Conservation (phyloP, 2,113 vertebrate genomes). For the Lepisosteus osseus region DNA sequence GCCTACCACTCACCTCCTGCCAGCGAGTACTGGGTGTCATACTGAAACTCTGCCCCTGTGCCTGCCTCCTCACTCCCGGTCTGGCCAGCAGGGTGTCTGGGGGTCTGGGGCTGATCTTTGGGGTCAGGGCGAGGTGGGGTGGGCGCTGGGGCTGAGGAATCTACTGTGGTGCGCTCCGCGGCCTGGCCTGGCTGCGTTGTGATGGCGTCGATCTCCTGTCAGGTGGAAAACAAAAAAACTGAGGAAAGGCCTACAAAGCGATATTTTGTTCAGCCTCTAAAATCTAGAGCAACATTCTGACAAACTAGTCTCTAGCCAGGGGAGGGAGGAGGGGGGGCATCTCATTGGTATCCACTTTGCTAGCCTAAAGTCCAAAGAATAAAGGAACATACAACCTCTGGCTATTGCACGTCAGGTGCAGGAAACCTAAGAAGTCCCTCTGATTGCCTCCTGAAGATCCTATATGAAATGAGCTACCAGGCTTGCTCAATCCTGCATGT, state of each 20-base stretch:
- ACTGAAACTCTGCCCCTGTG: constrained; percentile 73
- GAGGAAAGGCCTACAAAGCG: background rate
- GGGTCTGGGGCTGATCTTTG: constrained; percentile 50
- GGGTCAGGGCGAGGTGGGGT: constrained; percentile 78
- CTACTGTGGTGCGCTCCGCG: constrained; percentile 52
- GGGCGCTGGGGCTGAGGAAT: constrained; percentile 49
- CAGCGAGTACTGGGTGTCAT: constrained; percentile 90
- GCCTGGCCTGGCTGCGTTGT: constrained; percentile 75
- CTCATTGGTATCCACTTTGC: no score
- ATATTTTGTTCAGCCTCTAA: background rate
- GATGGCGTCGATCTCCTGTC: constrained; percentile 94
- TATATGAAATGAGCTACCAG: no score
- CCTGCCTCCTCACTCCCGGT: constrained; percentile 47
- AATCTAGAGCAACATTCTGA: background rate
- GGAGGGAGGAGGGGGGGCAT: background rate
- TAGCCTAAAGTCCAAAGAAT: no score
- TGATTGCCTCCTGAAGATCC: no score
- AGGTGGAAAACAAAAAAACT: background rate
- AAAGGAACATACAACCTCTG: no score
- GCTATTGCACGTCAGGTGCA: no score
- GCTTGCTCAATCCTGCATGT: no score
- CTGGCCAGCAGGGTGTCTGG: constrained; percentile 27
- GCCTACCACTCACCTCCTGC: constrained; percentile 74
- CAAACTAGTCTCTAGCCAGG: background rate
- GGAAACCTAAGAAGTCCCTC: no score